Evolutionary conservation across 2,113 vertebrate species (phyloP).

Genomic region (Coregonus clupeaformis): DNA sequence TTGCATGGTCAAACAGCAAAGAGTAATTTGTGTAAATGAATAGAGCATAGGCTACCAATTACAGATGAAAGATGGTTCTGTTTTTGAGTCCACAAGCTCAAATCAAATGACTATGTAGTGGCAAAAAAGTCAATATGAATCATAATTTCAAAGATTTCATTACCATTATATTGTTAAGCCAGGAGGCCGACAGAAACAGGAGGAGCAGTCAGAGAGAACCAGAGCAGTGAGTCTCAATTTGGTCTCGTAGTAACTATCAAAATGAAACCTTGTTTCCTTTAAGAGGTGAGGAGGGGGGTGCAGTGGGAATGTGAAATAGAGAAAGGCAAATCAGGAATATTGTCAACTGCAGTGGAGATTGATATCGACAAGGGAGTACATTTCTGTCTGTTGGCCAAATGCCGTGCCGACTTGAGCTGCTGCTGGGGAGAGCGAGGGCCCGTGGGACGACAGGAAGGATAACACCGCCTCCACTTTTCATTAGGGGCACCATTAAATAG

Average conservation of each 20-base stretch:
- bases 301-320: constrained; percentile 53
- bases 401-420: constrained; percentile 61
- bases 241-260: constrained; percentile 54
- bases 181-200: not conserved
- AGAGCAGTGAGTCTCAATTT: not conserved
- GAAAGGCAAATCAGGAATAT: constrained; percentile 69
- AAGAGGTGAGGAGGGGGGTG: constrained; percentile 40
- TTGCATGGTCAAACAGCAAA: not conserved
- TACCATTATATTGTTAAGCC: no score
- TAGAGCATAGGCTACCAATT: no score
- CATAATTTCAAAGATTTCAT: no score
- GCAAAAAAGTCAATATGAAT: no score
- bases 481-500: constrained; percentile 53
- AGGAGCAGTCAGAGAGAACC: not conserved
- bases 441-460: constrained; percentile 59
- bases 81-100: no score
- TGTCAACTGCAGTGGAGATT: constrained; percentile 65
- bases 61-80: no score
- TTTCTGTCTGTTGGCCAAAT: constrained; percentile 64
- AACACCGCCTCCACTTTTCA: constrained; percentile 64
- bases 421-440: constrained; percentile 52
- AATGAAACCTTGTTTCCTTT: constrained; percentile 57
- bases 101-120: no score
- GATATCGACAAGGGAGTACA: constrained; percentile 69
- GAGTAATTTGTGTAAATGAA: not conserved